These are phyloP conservation scores for Nephila pilipes DNA, from an alignment of 1,140 invertebrate genomes.

Conservation along the genomic window DNA sequence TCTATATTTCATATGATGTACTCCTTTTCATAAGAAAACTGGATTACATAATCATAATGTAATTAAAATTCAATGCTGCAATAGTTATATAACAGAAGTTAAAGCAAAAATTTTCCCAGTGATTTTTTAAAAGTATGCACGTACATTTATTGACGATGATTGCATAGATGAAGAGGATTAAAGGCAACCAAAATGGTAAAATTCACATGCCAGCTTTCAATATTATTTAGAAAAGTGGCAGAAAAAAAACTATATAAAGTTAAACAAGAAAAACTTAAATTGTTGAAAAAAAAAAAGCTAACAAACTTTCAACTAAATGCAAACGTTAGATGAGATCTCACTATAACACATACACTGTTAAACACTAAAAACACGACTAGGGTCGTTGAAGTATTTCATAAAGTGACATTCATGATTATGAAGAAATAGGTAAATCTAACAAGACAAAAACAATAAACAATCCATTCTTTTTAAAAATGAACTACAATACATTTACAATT, in stretches of 20 bases:
- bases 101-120: too few relatives aligned
- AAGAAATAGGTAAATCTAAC: neutral
- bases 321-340: neutral
- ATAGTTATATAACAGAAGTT: too few relatives aligned
- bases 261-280: neutral
- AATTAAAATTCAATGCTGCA: too few relatives aligned
- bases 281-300: neutral
- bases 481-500: neutral
- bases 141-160: neutral
- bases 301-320: neutral
- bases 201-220: neutral
- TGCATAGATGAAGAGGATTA: neutral
- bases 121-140: neutral
- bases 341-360: neutral
- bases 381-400: neutral
- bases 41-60: too few relatives aligned
- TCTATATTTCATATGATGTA: too few relatives aligned
- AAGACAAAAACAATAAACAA: slow-evolving; percentile 15
- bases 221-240: neutral
- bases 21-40: too few relatives aligned
- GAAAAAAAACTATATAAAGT: neutral
- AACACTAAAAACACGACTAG: slow-evolving; percentile 10
- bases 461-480: neutral
- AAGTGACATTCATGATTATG: neutral
- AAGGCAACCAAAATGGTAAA: neutral